Percentiles rank a stretch among this genome's conserved stretches.
Evolutionary conservation across 2,797 vertebrate species (phyloP).

Genomic region (Periparus ater): DNA sequence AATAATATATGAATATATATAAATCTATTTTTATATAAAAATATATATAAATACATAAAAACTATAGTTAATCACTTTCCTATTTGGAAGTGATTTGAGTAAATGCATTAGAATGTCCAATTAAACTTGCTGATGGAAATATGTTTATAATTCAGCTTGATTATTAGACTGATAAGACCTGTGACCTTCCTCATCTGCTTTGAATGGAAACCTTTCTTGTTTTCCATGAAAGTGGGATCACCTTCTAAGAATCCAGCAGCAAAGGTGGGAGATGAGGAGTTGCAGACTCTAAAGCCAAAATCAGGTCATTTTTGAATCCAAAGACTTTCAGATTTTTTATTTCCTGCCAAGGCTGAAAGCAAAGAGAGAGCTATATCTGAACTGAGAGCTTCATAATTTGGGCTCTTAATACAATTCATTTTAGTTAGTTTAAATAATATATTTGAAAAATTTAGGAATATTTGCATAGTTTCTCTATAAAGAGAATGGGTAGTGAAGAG

Average conservation of each 20-base stretch:
- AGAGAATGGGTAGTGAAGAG: neutral
- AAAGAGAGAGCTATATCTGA: neutral
- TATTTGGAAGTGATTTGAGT: neutral
- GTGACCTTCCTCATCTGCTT: neutral
- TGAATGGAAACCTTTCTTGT: neutral
- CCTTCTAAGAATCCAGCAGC: neutral
- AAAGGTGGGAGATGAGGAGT: neutral
- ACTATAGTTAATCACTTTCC: neutral
- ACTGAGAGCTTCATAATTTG: neutral
- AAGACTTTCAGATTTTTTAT: neutral
- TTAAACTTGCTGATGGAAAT: neutral
- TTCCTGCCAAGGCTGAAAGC: neutral
- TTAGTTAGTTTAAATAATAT: neutral
- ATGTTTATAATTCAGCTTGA: neutral
- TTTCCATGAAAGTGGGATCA: neutral
- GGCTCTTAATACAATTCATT: neutral
- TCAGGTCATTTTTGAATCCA: neutral
- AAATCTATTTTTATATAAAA: neutral
- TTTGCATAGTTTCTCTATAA: neutral
- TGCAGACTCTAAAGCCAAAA: neutral
- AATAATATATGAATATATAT: neutral
- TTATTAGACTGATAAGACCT: neutral
- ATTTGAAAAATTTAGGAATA: neutral
- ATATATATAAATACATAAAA: neutral
- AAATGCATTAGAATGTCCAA: neutral